Percentiles rank a stretch among this genome's conserved stretches.
These are phyloP conservation scores for Dendrolimus houi DNA, from an alignment of 2,888 invertebrate genomes.

Conservation along the genomic window DNA sequence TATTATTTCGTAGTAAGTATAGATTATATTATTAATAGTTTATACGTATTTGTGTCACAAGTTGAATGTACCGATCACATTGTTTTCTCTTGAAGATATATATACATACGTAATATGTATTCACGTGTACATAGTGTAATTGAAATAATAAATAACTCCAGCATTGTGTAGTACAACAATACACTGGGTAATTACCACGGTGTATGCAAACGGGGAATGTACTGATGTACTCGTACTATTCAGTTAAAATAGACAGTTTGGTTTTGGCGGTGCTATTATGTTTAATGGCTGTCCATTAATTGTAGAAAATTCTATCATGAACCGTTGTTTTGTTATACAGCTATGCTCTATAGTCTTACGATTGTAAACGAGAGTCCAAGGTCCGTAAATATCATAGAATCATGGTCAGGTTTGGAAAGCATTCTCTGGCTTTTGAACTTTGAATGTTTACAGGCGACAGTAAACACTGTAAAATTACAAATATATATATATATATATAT, in stretches of 20 bases:
- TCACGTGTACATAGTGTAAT: constrained; percentile 30
- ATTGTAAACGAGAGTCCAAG: too few species aligned
- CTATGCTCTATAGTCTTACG: too few species aligned
- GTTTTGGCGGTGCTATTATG: constrained; percentile 34
- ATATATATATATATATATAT: too few species aligned
- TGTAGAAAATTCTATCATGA: background rate
- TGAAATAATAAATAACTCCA: constrained; percentile 40
- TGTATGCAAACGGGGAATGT: constrained; percentile 22
- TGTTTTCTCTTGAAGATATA: constrained; percentile 22
- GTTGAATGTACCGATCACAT: constrained; percentile 19
- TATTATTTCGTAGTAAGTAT: too few species aligned
- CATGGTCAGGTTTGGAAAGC: too few species aligned
- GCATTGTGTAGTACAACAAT: constrained; percentile 44
- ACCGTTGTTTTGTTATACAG: too few species aligned
- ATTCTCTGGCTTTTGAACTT: too few species aligned
- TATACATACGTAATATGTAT: constrained; percentile 20
- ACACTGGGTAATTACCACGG: constrained; percentile 44
- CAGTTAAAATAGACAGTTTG: constrained; percentile 63
- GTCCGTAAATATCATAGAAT: too few species aligned
- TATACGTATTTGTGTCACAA: constrained; percentile 7
- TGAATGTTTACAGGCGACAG: too few species aligned
- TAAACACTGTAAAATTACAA: too few species aligned
- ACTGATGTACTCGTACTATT: constrained; percentile 42
- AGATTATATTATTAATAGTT: too few species aligned
- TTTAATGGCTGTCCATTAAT: background rate